These are phyloP conservation scores for Ericerus pela DNA, from an alignment of 1,140 invertebrate genomes.

Conservation along the genomic window DNA sequence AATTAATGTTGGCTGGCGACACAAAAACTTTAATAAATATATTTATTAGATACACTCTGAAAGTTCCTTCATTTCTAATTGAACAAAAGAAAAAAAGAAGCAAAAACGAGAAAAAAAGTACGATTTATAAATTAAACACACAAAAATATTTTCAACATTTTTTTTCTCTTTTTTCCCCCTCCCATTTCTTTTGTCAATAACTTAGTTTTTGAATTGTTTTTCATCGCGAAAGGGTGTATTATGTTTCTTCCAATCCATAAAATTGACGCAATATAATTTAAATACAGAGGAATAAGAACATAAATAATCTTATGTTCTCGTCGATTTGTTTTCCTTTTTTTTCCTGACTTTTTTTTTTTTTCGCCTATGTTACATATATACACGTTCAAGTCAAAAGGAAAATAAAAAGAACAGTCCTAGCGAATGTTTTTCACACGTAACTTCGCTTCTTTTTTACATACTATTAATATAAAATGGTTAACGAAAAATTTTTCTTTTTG, in stretches of 20 bases:
- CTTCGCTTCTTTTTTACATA: background rate
- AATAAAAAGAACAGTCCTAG: background rate
- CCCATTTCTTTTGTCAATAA: background rate
- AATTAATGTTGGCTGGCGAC: background rate
- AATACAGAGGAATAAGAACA: background rate
- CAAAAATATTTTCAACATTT: no score
- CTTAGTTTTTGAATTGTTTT: background rate
- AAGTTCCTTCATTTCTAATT: no score
- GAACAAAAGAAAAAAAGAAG: no score
- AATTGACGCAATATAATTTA: background rate
- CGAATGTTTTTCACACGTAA: background rate
- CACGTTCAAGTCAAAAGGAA: no score
- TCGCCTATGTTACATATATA: conserved; percentile 7
- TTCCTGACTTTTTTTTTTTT: no score
- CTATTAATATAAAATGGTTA: background rate
- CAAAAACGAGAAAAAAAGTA: no score
- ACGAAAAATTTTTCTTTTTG: background rate
- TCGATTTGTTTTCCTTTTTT: no score
- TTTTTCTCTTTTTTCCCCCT: no score
- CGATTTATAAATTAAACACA: no score
- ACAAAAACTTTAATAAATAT: no score
- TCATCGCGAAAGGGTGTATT: background rate
- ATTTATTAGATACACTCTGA: no score
- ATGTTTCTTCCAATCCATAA: background rate
- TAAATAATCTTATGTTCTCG: background rate